A percentile compares a stretch with the other conserved stretches of the same genome.
Evolutionary conservation across 2,113 vertebrate genomes (phyloP).

Genomic region (Campylomormyrus numenius): DNA sequence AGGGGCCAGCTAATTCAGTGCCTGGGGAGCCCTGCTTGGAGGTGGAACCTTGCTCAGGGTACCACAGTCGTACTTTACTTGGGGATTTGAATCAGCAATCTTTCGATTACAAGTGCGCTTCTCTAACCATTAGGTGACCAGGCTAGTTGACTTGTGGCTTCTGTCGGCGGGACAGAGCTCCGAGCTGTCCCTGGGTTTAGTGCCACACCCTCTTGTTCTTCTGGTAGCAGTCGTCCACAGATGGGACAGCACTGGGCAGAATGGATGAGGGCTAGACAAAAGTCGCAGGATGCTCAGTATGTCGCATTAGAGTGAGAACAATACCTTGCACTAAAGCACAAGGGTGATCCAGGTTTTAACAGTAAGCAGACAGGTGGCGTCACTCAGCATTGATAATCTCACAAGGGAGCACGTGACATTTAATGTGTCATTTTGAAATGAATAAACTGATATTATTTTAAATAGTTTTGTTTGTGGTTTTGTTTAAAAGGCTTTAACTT

Average conservation of each 20-base stretch:
- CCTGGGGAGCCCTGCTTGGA: too few species aligned
- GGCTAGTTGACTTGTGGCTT: neutral
- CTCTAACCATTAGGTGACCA: too few species aligned
- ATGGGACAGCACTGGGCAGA: neutral
- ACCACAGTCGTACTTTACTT: too few species aligned
- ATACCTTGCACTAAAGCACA: neutral
- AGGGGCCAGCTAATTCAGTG: too few species aligned
- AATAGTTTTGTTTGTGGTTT: neutral
- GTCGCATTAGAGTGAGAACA: neutral
- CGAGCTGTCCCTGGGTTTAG: neutral
- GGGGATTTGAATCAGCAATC: too few species aligned
- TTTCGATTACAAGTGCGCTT: too few species aligned
- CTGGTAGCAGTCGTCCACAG: neutral
- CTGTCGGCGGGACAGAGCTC: neutral
- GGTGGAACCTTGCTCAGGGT: too few species aligned
- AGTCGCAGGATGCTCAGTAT: neutral
- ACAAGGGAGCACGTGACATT: neutral
- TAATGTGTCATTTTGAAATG: neutral
- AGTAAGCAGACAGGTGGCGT: neutral
- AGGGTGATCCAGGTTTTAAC: neutral
- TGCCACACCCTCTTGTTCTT: neutral
- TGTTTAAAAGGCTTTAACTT: neutral
- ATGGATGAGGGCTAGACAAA: neutral
- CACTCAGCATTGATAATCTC: neutral
- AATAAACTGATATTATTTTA: neutral